Conservation (phyloP, 2,797 vertebrate species). For the Argyrosomus regius region DNA sequence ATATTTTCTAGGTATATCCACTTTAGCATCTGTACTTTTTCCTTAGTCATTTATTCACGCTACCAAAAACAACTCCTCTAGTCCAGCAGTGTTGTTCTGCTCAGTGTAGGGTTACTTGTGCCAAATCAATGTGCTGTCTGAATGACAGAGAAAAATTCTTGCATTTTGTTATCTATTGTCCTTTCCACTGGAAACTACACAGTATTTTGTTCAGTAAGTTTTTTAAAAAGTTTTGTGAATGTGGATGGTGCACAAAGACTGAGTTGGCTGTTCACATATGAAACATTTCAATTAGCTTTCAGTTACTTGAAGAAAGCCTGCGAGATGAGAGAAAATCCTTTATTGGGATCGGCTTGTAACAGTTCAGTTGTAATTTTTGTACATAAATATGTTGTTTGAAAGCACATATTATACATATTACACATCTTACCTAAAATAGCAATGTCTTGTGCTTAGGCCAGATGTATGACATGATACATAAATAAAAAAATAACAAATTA, state of each 20-base stretch:
- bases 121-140: not conserved
- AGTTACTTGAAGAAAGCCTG: not conserved
- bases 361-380: not conserved
- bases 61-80: not conserved
- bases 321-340: not conserved
- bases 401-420: not conserved
- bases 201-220: constrained; percentile 3
- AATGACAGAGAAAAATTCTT: not conserved
- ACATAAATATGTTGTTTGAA: not conserved
- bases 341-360: too few species aligned
- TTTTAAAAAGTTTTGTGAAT: not conserved
- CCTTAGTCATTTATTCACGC: not conserved
- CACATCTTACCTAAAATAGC: not conserved
- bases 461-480: not conserved
- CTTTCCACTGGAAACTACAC: not conserved
- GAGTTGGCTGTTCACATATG: not conserved
- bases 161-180: not conserved
- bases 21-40: not conserved
- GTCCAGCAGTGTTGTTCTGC: not conserved
- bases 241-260: not conserved
- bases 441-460: not conserved
- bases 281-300: not conserved
- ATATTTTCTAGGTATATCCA: not conserved
- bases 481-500: not conserved
- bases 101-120: not conserved